Evolutionary conservation across 2,113 vertebrate genomes (phyloP).

Genomic region (Xyrauchen texanus): DNA sequence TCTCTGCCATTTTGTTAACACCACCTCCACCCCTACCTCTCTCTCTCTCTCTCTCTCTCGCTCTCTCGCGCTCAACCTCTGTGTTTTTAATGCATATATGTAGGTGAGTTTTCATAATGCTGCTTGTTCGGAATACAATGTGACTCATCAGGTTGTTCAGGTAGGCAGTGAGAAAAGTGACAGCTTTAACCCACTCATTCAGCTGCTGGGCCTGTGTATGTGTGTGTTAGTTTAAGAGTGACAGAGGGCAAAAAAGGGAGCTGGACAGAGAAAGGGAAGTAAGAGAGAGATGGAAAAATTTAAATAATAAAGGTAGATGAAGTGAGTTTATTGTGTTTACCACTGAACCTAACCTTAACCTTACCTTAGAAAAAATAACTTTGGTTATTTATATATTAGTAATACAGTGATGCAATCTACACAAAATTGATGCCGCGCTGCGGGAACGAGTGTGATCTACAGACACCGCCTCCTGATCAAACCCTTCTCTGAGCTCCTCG

Average conservation of each 20-base stretch:
- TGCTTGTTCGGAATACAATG: constrained; percentile 41
- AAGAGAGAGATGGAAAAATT: background rate
- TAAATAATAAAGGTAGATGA: too few species aligned
- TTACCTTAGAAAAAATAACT: too few species aligned
- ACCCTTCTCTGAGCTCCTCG: too few species aligned
- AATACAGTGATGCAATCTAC: background rate
- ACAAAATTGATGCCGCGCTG: background rate
- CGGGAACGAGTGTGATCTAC: too few species aligned
- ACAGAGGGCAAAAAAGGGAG: constrained; percentile 13
- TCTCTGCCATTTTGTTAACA: constrained; percentile 14
- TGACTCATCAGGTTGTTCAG: constrained; percentile 46
- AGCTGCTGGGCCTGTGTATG: constrained; percentile 27
- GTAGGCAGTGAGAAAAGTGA: constrained; percentile 32
- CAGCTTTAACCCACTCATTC: constrained; percentile 37
- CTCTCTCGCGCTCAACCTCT: constrained; percentile 3
- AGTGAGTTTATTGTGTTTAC: too few species aligned
- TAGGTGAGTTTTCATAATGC: constrained; percentile 39
- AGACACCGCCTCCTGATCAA: too few species aligned
- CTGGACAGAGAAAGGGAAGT: background rate
- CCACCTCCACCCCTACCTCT: background rate
- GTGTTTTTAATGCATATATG: constrained; percentile 36
- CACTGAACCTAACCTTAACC: too few species aligned
- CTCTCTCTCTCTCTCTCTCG: background rate
- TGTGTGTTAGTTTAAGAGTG: constrained; percentile 6
- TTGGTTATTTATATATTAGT: too few species aligned